Evolutionary conservation across 2,113 vertebrate genomes (phyloP).

Genomic region (Morphnarchus princeps): DNA sequence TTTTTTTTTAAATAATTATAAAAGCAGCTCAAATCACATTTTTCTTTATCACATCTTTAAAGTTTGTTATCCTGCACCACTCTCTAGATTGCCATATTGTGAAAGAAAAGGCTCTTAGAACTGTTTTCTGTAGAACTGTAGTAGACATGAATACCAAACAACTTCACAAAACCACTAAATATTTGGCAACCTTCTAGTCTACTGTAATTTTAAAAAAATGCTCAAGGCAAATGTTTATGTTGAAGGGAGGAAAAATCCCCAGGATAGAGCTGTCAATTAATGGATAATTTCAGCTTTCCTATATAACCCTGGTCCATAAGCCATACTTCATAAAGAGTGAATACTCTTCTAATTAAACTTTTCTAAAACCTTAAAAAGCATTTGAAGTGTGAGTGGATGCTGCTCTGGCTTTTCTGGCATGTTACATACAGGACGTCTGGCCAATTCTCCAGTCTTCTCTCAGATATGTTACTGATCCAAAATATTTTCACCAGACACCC

Average conservation of each 20-base stretch:
- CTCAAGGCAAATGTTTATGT: conserved; percentile 72
- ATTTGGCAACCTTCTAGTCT: conserved; percentile 73
- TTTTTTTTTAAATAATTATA: background rate
- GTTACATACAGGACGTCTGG: conserved; percentile 44
- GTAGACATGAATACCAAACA: conserved; percentile 74
- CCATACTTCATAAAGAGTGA: conserved; percentile 13
- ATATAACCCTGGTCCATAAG: conserved; percentile 1
- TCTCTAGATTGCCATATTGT: conserved; percentile 54
- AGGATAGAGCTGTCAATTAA: conserved; percentile 57
- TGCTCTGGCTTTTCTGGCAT: conserved; percentile 58
- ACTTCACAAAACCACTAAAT: conserved; percentile 75
- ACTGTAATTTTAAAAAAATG: conserved; percentile 70
- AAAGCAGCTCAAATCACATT: conserved; percentile 53
- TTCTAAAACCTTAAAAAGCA: background rate
- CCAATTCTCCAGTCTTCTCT: conserved; percentile 66
- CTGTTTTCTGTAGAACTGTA: conserved; percentile 68
- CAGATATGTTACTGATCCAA: conserved; percentile 69
- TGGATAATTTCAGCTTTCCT: conserved; percentile 44
- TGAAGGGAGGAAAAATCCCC: conserved; percentile 41
- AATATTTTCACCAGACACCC: conserved; percentile 76
- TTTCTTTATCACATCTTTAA: conserved; percentile 57
- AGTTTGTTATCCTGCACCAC: conserved; percentile 39
- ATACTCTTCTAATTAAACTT: conserved; percentile 56
- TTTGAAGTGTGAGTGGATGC: conserved; percentile 30
- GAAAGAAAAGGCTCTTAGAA: conserved; percentile 64